Conservation (phyloP, 2,113 vertebrate species). For the Porphyrio hochstetteri region DNA sequence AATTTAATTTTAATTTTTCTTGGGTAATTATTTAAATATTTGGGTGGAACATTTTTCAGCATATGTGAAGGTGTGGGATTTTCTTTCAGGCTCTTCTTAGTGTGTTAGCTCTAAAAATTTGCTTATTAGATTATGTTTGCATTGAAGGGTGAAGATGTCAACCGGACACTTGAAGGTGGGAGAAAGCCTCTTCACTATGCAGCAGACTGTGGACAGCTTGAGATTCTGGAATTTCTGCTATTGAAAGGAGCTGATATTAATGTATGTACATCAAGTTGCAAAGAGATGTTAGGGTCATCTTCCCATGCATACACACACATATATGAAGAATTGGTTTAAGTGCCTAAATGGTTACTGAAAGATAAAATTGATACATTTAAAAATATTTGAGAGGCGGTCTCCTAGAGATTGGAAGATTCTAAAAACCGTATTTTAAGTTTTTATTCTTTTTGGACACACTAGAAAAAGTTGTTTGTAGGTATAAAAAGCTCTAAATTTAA, state of each 20-base stretch:
- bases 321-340: not conserved
- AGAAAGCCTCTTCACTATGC: conserved; percentile 94
- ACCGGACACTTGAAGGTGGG: conserved; percentile 88
- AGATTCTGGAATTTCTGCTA: conserved; percentile 89
- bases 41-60: not conserved
- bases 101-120: not conserved
- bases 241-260: conserved; percentile 95
- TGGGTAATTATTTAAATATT: not conserved
- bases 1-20: not conserved
- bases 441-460: not conserved
- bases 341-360: not conserved
- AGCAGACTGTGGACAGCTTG: conserved; percentile 89
- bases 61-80: not conserved
- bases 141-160: conserved; percentile 89
- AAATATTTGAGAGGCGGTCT: not conserved
- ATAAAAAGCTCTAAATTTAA: not conserved
- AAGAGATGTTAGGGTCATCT: not conserved
- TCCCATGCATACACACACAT: too few relatives aligned
- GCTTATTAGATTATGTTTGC: not conserved
- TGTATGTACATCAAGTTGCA: conserved; percentile 74
- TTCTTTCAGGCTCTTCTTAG: not conserved
- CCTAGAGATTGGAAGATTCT: not conserved
- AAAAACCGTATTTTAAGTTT: not conserved
- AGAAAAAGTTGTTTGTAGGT: not conserved
- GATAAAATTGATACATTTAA: not conserved